Conservation (phyloP, 1,140 invertebrate species). For the Semibalanus balanoides region DNA sequence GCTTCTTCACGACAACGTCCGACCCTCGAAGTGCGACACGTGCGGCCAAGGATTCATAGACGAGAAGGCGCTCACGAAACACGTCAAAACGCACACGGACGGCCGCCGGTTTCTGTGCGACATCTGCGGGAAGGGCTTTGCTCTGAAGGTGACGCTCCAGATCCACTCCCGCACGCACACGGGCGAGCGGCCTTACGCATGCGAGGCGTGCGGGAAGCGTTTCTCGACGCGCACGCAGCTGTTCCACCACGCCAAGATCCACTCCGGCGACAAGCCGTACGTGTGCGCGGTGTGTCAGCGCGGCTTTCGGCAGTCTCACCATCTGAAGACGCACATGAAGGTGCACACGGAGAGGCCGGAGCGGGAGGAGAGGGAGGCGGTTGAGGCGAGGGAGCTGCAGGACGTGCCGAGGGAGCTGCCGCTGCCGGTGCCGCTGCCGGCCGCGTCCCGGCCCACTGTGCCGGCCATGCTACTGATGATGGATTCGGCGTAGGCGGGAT, state of each 20-base stretch:
- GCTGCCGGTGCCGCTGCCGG: neutral
- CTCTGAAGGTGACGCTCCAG: neutral
- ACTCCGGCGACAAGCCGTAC: conserved; percentile 80
- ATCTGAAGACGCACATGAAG: conserved; percentile 35
- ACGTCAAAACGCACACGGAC: neutral
- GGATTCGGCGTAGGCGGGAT: no score
- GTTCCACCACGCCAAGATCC: conserved; percentile 77
- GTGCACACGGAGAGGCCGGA: neutral
- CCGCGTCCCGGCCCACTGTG: neutral
- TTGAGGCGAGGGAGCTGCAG: no score
- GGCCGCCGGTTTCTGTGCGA: neutral
- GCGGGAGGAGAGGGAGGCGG: no score
- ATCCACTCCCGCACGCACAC: conserved; percentile 83
- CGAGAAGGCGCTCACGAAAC: neutral
- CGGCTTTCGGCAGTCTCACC: conserved; percentile 63
- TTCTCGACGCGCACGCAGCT: conserved; percentile 89
- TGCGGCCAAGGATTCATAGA: neutral
- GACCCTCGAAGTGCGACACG: neutral
- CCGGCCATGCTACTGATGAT: neutral
- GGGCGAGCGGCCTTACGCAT: conserved; percentile 84
- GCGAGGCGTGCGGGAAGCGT: conserved; percentile 68
- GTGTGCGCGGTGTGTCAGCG: conserved; percentile 55
- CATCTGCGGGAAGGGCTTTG: neutral
- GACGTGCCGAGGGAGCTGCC: no score
- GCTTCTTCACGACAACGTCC: neutral